phyloP scores from a whole-genome alignment of 1,140 invertebrate genomes.

The Trichogramma pretiosum region DNA sequence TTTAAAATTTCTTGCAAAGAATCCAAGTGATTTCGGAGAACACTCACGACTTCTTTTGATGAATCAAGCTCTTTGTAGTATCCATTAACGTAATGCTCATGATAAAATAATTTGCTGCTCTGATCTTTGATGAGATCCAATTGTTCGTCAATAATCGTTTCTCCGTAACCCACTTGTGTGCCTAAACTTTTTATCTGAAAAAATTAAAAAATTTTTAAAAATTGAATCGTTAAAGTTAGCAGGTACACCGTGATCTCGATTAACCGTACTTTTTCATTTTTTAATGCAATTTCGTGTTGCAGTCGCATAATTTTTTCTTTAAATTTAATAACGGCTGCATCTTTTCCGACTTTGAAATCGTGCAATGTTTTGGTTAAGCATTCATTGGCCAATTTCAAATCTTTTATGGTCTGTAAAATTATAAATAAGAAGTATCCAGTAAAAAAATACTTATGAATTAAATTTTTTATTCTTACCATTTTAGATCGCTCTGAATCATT shows the following conservation, averaged over 20 bases:
- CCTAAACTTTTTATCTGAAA: conserved; percentile 19
- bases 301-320: conserved; percentile 1
- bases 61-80: conserved; percentile 21
- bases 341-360: not conserved
- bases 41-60: conserved; percentile 21
- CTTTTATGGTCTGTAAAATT: not conserved
- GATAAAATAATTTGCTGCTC: conserved; percentile 20
- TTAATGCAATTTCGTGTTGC: conserved; percentile 15
- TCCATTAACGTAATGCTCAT: conserved; percentile 19
- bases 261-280: conserved; percentile 17
- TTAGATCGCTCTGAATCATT: not conserved
- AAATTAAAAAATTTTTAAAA: conserved; percentile 4
- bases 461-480: conserved; percentile 1
- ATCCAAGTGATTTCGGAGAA: conserved; percentile 21
- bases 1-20: conserved; percentile 27
- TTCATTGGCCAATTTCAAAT: not conserved
- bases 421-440: not conserved
- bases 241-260: not conserved
- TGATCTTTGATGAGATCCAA: conserved; percentile 20
- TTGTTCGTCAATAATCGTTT: conserved; percentile 20
- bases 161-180: conserved; percentile 10
- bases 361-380: conserved; percentile 1
- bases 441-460: not conserved
- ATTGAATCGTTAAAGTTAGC: no score
- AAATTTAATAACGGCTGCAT: not conserved